A percentile compares a stretch with the other conserved stretches of the same genome.
These are phyloP conservation scores for Paguma larvata DNA, from an alignment of 2,797 vertebrate species.

Conservation along the genomic window DNA sequence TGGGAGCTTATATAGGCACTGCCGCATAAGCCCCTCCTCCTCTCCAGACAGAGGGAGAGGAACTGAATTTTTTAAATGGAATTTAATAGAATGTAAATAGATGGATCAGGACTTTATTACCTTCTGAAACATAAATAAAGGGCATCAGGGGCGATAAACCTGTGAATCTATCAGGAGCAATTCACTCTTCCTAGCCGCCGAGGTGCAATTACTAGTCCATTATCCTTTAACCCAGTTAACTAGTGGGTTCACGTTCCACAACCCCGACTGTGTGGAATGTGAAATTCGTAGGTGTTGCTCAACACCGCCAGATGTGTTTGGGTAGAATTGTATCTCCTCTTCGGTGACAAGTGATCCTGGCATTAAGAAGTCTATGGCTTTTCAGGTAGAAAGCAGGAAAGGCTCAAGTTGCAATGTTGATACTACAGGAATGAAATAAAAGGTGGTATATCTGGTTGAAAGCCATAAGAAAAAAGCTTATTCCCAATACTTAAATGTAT, in stretches of 20 bases:
- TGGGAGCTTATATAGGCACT: background rate
- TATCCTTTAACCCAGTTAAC: background rate
- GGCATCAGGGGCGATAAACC: background rate
- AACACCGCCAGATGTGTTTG: background rate
- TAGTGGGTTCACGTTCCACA: background rate
- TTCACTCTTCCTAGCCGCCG: background rate
- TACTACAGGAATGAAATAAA: background rate
- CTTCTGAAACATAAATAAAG: conserved; percentile 36
- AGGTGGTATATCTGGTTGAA: background rate
- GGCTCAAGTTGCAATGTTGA: background rate
- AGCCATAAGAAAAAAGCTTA: background rate
- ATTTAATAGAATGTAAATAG: background rate
- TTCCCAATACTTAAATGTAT: background rate
- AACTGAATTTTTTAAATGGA: background rate
- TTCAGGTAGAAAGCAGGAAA: background rate
- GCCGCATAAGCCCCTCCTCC: background rate
- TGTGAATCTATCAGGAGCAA: background rate
- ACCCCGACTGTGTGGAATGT: background rate
- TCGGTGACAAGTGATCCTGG: background rate
- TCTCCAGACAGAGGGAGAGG: background rate
- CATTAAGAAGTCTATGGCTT: background rate
- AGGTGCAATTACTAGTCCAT: background rate
- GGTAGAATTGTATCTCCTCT: background rate
- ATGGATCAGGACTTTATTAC: background rate
- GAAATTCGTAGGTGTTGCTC: conserved; percentile 5